Percentiles rank a stretch among this genome's conserved stretches.
Evolutionary conservation across 1,140 invertebrate genomes (phyloP).

Genomic region (Homalodisca vitripennis): DNA sequence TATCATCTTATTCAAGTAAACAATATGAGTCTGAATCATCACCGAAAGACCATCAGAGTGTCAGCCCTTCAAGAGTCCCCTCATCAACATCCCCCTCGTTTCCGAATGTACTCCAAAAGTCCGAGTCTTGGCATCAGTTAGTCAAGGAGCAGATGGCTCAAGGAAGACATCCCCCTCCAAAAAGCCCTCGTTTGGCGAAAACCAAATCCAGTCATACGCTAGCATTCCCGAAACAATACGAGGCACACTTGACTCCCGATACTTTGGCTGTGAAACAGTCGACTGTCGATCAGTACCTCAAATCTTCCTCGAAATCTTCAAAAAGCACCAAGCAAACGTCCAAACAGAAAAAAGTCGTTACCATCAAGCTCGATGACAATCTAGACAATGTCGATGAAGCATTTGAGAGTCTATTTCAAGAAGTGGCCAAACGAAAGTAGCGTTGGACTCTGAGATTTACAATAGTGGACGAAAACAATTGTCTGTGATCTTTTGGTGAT

Average conservation of each 20-base stretch:
- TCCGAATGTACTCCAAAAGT: slow-evolving; percentile 61
- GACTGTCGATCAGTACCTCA: slow-evolving; percentile 78
- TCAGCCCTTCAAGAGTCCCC: slow-evolving; percentile 43
- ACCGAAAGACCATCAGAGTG: neutral
- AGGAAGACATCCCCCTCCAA: slow-evolving; percentile 43
- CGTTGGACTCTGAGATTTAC: neutral
- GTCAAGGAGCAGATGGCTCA: slow-evolving; percentile 47
- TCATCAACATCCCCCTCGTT: slow-evolving; percentile 43
- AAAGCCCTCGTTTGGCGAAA: slow-evolving; percentile 40
- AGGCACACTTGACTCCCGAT: slow-evolving; percentile 72
- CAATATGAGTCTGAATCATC: neutral
- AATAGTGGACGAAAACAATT: neutral
- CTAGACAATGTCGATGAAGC: slow-evolving; percentile 50
- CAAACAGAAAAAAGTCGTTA: slow-evolving; percentile 38
- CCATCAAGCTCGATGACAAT: slow-evolving; percentile 40
- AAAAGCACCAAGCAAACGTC: too few species aligned
- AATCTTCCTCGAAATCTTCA: slow-evolving; percentile 37
- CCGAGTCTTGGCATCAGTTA: slow-evolving; percentile 77
- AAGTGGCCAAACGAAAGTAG: slow-evolving; percentile 37
- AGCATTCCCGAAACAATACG: slow-evolving; percentile 70
- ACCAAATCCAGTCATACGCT: slow-evolving; percentile 71
- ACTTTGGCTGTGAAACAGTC: slow-evolving; percentile 69
- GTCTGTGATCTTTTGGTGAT: slow-evolving; percentile 15
- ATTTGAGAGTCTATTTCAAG: slow-evolving; percentile 46
- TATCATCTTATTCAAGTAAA: neutral